Percentiles rank a stretch among this genome's conserved stretches.
Evolutionary conservation across 92 coral and sea anemone species (phyloP).

Genomic region (Pocillopora meandrina): DNA sequence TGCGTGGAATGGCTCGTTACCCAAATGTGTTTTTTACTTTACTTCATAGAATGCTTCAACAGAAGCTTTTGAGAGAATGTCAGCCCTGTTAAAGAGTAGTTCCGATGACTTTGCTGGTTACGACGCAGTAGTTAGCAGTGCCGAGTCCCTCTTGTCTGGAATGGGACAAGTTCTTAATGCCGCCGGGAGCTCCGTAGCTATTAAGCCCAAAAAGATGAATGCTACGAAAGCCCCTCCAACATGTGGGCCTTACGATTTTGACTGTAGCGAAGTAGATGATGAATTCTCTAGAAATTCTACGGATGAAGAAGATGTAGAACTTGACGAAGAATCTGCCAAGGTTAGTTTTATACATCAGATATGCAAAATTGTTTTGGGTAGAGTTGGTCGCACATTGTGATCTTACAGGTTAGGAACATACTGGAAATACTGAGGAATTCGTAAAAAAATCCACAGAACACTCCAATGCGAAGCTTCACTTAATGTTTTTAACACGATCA

Average conservation of each 20-base stretch:
- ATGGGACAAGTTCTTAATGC: slow-evolving; percentile 58
- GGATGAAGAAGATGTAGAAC: slow-evolving; percentile 25
- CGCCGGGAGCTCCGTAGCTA: slow-evolving; percentile 33
- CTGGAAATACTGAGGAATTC: too few species aligned
- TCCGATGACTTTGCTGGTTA: slow-evolving; percentile 46
- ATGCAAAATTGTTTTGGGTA: too few species aligned
- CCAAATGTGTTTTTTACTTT: neutral
- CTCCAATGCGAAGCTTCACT: neutral
- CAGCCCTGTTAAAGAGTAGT: slow-evolving; percentile 28
- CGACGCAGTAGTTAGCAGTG: slow-evolving; percentile 45
- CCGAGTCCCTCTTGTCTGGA: slow-evolving; percentile 45
- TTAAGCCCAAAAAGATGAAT: slow-evolving; percentile 20
- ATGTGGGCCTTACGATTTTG: slow-evolving; percentile 34
- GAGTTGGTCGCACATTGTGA: too few species aligned
- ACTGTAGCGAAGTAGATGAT: neutral
- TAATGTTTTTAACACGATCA: neutral
- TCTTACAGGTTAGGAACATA: too few species aligned
- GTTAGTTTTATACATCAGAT: neutral
- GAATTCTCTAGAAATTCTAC: slow-evolving; percentile 5
- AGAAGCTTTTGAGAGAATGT: slow-evolving; percentile 36
- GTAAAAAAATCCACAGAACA: neutral
- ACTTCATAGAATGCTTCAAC: slow-evolving; percentile 33
- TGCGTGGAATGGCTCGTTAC: neutral
- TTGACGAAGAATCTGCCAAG: slow-evolving; percentile 37
- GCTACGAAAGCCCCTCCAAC: slow-evolving; percentile 35